Conservation (phyloP, 2,113 vertebrate genomes). For the Hepsetus odoe region DNA sequence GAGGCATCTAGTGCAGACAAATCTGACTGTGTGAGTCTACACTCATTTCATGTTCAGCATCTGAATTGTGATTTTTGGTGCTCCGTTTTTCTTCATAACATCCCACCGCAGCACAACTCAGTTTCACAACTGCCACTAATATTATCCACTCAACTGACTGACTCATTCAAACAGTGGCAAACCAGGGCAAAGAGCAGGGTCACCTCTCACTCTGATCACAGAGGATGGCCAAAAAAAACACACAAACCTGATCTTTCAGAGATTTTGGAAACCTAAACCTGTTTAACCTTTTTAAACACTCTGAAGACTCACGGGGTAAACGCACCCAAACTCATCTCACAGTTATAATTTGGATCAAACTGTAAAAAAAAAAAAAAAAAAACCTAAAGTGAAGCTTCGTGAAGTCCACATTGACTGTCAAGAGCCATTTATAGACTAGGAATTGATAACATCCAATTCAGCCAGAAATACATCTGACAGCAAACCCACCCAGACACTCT, state of each 20-base stretch:
- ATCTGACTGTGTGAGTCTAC: too few species aligned
- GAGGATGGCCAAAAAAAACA: neutral
- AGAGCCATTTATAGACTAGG: neutral
- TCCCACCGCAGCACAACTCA: neutral
- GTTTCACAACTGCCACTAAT: neutral
- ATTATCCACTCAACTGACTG: neutral
- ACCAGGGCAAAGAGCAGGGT: neutral
- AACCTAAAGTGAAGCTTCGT: neutral
- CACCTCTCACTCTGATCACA: neutral
- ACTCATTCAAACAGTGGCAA: neutral
- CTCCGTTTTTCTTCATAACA: neutral
- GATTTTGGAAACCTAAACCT: too few species aligned
- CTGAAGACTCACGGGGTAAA: neutral
- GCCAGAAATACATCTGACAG: neutral
- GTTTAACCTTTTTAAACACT: too few species aligned
- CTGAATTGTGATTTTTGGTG: neutral
- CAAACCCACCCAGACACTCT: neutral
- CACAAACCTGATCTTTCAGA: neutral
- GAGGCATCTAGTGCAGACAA: neutral
- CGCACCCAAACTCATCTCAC: neutral
- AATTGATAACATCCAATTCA: neutral
- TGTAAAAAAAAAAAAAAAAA: neutral
- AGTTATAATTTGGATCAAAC: neutral
- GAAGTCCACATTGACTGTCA: neutral
- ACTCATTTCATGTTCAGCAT: too few species aligned